A percentile compares a stretch with the other conserved stretches of the same genome.
Evolutionary conservation across 2,113 vertebrate genomes (phyloP).

Genomic region (Zosterops hypoxanthus): DNA sequence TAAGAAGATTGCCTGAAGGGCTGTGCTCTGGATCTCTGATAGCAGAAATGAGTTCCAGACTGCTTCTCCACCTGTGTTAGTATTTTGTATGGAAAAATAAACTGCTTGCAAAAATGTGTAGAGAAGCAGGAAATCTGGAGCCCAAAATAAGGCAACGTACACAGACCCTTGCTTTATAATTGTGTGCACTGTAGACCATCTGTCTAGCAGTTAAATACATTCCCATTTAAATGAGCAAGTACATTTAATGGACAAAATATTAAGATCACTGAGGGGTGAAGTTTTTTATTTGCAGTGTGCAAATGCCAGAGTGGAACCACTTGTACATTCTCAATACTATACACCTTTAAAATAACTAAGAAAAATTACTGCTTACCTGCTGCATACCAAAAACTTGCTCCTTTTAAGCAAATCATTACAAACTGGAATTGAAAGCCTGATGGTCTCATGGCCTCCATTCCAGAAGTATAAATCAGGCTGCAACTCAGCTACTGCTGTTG

Average conservation of each 20-base stretch:
- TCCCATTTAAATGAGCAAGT: slow-evolving; percentile 65
- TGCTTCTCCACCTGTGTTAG: slow-evolving; percentile 25
- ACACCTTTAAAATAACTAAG: slow-evolving; percentile 45
- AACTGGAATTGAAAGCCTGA: slow-evolving; percentile 30
- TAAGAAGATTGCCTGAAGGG: slow-evolving; percentile 1
- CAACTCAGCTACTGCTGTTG: not conserved
- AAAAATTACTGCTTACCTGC: slow-evolving; percentile 27
- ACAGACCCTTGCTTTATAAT: slow-evolving; percentile 64
- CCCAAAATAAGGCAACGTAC: slow-evolving; percentile 9
- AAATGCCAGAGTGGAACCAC: slow-evolving; percentile 56
- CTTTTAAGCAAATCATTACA: slow-evolving; percentile 34
- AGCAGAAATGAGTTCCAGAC: slow-evolving; percentile 57
- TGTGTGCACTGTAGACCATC: slow-evolving; percentile 62
- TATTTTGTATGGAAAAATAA: slow-evolving; percentile 43
- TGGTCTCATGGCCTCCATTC: not conserved
- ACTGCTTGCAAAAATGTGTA: slow-evolving; percentile 46
- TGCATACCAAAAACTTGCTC: not conserved
- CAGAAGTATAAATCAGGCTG: slow-evolving; percentile 22
- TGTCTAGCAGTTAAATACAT: slow-evolving; percentile 68
- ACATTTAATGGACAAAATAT: slow-evolving; percentile 67
- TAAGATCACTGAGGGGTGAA: slow-evolving; percentile 74
- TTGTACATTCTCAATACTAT: slow-evolving; percentile 20
- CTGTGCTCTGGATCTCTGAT: not conserved
- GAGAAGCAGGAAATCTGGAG: slow-evolving; percentile 57
- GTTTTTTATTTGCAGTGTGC: slow-evolving; percentile 65